Evolutionary conservation across 2,113 vertebrate species (phyloP).

Genomic region (Blennius ocellaris): DNA sequence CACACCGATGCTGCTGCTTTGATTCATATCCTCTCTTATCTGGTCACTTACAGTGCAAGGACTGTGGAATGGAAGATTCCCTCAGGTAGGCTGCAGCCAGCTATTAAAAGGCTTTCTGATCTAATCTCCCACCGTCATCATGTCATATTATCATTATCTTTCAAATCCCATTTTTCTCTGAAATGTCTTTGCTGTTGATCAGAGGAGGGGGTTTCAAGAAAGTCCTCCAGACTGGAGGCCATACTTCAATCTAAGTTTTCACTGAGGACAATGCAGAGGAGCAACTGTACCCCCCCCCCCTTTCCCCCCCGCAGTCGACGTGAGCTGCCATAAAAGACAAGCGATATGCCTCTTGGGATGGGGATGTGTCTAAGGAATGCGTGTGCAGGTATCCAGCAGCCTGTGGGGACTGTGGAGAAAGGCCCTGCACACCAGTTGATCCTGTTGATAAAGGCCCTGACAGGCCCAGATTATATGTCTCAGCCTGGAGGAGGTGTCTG

Average conservation of each 20-base stretch:
- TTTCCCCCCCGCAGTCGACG: conserved; percentile 17
- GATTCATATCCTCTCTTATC: conserved; percentile 67
- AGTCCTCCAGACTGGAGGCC: conserved; percentile 40
- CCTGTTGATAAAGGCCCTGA: conserved; percentile 78
- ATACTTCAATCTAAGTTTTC: conserved; percentile 58
- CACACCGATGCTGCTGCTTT: conserved; percentile 48
- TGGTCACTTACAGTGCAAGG: conserved; percentile 33
- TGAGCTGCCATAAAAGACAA: conserved; percentile 72
- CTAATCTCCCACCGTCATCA: conserved; percentile 25
- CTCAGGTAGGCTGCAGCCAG: conserved; percentile 22
- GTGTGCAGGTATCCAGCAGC: conserved; percentile 70
- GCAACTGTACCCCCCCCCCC: conserved; percentile 52
- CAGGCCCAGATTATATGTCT: conserved; percentile 80
- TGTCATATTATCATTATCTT: conserved; percentile 19
- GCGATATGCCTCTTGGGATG: conserved; percentile 72
- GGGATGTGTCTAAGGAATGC: conserved; percentile 77
- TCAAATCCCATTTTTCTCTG: not conserved
- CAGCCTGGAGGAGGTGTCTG: conserved; percentile 77
- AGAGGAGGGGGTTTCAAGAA: conserved; percentile 26
- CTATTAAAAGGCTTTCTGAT: conserved; percentile 15
- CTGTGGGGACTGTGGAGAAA: conserved; percentile 71
- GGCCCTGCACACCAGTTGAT: conserved; percentile 73
- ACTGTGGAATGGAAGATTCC: conserved; percentile 15
- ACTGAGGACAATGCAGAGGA: conserved; percentile 61
- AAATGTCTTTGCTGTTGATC: conserved; percentile 31